Evolutionary conservation across 2,888 invertebrate genomes (phyloP).

Genomic region (Eumacrocentrus americanus): DNA sequence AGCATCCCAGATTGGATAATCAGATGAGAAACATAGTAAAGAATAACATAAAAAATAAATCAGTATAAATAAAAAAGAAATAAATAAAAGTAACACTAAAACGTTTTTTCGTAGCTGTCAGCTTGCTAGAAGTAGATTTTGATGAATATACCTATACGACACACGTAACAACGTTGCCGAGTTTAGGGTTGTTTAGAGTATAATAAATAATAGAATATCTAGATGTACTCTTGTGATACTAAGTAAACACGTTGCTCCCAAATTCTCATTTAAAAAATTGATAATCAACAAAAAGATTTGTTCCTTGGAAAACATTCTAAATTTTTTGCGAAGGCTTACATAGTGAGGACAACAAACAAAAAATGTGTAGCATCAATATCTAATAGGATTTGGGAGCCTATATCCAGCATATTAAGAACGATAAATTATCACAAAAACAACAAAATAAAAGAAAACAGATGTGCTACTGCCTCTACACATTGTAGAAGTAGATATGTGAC

Average conservation of each 20-base stretch:
- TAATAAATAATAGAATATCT: constrained; percentile 35
- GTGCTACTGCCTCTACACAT: constrained; percentile 54
- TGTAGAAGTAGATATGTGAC: constrained; percentile 47
- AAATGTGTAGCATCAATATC: constrained; percentile 1
- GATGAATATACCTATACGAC: constrained; percentile 32
- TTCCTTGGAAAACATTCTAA: constrained; percentile 28
- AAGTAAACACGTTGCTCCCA: constrained; percentile 46
- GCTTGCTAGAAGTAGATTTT: constrained; percentile 22
- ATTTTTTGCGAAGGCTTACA: constrained; percentile 21
- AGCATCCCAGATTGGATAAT: too few species aligned
- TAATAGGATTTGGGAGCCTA: constrained; percentile 27
- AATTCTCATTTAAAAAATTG: constrained; percentile 28
- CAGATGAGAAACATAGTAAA: too few species aligned
- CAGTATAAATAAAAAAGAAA: constrained; percentile 5
- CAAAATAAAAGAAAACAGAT: constrained; percentile 38
- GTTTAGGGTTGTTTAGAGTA: constrained; percentile 41
- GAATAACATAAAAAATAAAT: constrained; percentile 1
- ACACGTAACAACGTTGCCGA: constrained; percentile 27
- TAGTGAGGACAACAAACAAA: constrained; percentile 1
- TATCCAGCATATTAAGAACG: constrained; percentile 21
- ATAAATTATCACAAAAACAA: constrained; percentile 20
- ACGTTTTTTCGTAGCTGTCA: constrained; percentile 23
- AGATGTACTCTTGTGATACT: constrained; percentile 57
- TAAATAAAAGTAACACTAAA: constrained; percentile 6
- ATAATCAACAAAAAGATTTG: not conserved